Evolutionary conservation across 2,888 invertebrate genomes (phyloP), one percentile per base, ranked within the genome.

Genomic region (Calameuta pallipes): DNA sequence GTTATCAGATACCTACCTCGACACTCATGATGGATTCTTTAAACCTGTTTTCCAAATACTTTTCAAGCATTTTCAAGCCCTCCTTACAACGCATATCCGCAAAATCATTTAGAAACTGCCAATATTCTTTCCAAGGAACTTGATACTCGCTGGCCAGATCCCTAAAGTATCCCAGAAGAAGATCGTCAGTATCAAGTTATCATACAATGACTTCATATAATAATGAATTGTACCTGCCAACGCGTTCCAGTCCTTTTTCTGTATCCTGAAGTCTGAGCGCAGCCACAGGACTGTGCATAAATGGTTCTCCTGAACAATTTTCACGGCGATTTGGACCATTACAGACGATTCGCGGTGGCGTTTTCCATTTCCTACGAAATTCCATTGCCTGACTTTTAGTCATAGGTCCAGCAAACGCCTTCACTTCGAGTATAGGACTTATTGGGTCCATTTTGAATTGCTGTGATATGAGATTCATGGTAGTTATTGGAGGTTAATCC

Each of bases 371-470:
- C 79, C 94, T 95, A 12, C 95, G 93, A 92, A 97, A 97, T 79
- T 92, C 92, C 15, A 94, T 92, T 0, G 97, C 97, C 77, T 94
- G 94, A 23, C 93, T 92, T 81, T 95, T 95, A 70, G 94, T 94
- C 98, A 98, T 98, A 31, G 98, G 98, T 0, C 98, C 98, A 12
- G 98, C 98, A 92, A 95, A 95, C 0, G 98, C 98, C 87, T 94
- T 94, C 83, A 97, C 96, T 93, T 96, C 96, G 84, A 95, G 90
- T 74, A 95, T 93, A 0, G 96, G 95, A 85, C 94, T 94, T 13
- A 96, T 91, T 0, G 95, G 95, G 90, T 96, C 95, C 13, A 85
- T 88, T 87, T 94, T 94, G 79, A 95, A 91, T 69, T 93, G 93
- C 96, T 96, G 23, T 56, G 87, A 15, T 81, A 86, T 76, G 79